Conservation (phyloP, 2,113 vertebrate species). For the Mesembrinibis cayennensis region DNA sequence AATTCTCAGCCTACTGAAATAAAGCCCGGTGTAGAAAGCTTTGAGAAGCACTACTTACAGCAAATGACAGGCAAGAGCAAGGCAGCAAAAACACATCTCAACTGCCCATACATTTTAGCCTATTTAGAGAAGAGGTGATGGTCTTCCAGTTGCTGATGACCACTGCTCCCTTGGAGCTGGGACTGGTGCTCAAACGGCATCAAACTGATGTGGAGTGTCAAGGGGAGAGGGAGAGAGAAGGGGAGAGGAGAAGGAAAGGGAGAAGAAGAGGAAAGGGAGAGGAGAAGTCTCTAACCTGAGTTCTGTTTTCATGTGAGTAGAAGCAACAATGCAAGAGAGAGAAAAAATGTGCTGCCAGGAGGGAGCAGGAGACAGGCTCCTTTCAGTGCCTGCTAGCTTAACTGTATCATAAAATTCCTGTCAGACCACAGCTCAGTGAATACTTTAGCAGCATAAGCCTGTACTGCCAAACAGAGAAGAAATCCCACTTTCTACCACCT, state of each 20-base stretch:
- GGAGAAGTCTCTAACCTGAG: background rate
- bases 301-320: background rate
- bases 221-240: background rate
- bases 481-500: background rate
- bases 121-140: background rate
- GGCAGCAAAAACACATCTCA: background rate
- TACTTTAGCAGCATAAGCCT: background rate
- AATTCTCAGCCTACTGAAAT: background rate
- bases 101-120: background rate
- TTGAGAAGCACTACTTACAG: background rate
- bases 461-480: background rate
- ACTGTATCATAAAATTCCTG: background rate
- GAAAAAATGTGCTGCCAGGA: background rate
- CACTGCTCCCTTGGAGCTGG: background rate
- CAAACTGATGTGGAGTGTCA: background rate
- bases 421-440: background rate
- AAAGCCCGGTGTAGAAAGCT: background rate
- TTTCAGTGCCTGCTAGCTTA: background rate
- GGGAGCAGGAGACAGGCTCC: background rate
- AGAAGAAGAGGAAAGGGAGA: background rate
- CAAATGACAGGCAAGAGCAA: background rate
- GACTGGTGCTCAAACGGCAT: background rate
- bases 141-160: background rate
- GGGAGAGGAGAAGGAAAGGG: background rate
- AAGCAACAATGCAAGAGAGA: background rate